A percentile compares a stretch with the other conserved stretches of the same genome.
These are phyloP conservation scores for Papilio polytes DNA, from an alignment of 1,140 invertebrate genomes.

Conservation along the genomic window DNA sequence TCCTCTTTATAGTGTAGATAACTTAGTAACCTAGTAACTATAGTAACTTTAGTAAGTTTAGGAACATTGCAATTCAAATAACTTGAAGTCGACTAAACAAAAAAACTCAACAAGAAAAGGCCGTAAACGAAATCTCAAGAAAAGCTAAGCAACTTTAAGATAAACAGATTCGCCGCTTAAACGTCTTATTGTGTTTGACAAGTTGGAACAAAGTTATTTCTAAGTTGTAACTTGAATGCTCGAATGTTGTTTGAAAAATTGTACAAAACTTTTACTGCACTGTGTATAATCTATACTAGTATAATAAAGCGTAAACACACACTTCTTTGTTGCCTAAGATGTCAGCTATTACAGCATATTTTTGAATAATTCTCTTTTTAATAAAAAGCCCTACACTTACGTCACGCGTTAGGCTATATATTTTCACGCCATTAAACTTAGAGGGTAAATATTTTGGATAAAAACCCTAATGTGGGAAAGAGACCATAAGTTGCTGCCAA, in stretches of 20 bases:
- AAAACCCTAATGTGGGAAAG: too few relatives aligned
- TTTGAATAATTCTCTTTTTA: too few relatives aligned
- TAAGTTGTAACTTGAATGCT: not conserved
- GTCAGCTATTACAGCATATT: too few relatives aligned
- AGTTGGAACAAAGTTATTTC: not conserved
- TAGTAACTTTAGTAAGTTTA: not conserved
- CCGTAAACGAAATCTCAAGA: conserved; percentile 15
- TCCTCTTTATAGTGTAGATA: not conserved
- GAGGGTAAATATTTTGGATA: too few relatives aligned
- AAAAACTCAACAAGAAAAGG: not conserved
- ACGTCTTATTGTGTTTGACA: conserved; percentile 10
- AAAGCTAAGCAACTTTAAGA: conserved; percentile 18
- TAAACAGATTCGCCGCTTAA: conserved; percentile 9
- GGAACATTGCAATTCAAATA: not conserved
- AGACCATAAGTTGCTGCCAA: too few relatives aligned
- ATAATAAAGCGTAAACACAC: too few relatives aligned
- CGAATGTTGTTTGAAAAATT: conserved; percentile 12
- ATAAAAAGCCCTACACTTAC: too few relatives aligned
- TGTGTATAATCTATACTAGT: too few relatives aligned
- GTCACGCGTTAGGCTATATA: too few relatives aligned
- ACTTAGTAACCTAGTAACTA: too few relatives aligned
- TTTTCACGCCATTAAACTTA: too few relatives aligned
- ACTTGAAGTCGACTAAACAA: not conserved
- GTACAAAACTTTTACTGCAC: not conserved
- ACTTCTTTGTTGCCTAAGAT: too few relatives aligned